Evolutionary conservation across 2,113 vertebrate species (phyloP).

Genomic region (Alectura lathami): DNA sequence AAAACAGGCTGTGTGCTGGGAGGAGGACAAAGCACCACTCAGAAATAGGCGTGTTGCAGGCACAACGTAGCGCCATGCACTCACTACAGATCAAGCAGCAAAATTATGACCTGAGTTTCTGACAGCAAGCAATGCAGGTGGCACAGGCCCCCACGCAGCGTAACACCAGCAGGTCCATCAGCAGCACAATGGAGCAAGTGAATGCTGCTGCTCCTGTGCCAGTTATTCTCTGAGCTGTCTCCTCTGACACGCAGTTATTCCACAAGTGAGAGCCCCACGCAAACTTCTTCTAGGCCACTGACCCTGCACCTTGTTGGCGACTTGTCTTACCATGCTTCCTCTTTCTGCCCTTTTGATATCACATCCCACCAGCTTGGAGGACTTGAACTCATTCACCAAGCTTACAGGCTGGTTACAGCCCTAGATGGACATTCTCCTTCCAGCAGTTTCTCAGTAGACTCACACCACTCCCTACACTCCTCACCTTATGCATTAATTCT

Average conservation of each 20-base stretch:
- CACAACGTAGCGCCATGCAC: background rate
- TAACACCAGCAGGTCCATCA: background rate
- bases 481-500: background rate
- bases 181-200: rapidly evolving
- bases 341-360: background rate
- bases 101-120: background rate
- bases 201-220: background rate
- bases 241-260: background rate
- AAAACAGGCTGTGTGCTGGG: background rate
- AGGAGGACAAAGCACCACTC: background rate
- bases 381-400: background rate
- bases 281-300: background rate
- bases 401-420: background rate
- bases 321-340: rapidly evolving
- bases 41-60: background rate
- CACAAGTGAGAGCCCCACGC: background rate
- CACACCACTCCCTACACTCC: background rate
- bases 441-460: background rate
- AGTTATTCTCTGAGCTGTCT: background rate
- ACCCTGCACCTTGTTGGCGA: background rate
- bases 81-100: background rate
- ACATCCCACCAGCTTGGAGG: background rate
- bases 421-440: background rate
- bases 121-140: background rate
- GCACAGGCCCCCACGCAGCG: background rate